Evolutionary conservation across 2,888 invertebrate species (phyloP), one percentile per base, ranked within the genome.

Genomic region (Acanthopleura granulata): DNA sequence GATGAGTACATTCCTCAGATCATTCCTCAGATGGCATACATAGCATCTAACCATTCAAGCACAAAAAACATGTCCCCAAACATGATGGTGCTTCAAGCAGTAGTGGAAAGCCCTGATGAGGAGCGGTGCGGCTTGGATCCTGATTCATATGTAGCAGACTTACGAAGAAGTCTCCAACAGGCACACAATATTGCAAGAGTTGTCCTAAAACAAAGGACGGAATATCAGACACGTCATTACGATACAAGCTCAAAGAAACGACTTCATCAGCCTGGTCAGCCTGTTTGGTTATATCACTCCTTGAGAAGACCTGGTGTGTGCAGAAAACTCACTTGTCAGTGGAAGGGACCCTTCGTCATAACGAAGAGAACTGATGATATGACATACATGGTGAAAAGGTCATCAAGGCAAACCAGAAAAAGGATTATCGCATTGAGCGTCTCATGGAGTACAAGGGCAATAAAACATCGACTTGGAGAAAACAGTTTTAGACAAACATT

Each of bases 1-100:
- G 79, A 81, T 50, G 30, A 16, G 11, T 75, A 75, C 49, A 74
- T 79, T 0, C 79, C 74, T 3, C 76, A 79, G 18, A 72, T 79
- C 1, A 72, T 78, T 74, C n/a, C n/a, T n/a, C n/a, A n/a, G n/a
- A 79, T 81, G 77, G 78, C 78, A 16, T 81, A 81, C 57, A 49
- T 77, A 62, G 75, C 79, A 1, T 76, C 76, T 6, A 57, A 62
- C 0, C 78, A 80, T 49, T 27, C 62, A 12, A 74, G 50, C n/a
- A 75, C 77, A n/a, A 72, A 75, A 51, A 57, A 57, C 6, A 40
- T 40, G 9, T n/a, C n/a, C 22, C 57, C 12, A 57, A 57, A 57
- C 22, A 57, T n/a, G 22, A n/a, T 57, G 22, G 6, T 12, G 12
- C 18, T 57, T 18, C 57, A 57, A 57, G 57, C 57, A 18, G 22